Percentiles rank a stretch among this genome's conserved stretches.
phyloP scores from a whole-genome alignment of 2,797 vertebrate species.

The Orientallactaga sibirica region DNA sequence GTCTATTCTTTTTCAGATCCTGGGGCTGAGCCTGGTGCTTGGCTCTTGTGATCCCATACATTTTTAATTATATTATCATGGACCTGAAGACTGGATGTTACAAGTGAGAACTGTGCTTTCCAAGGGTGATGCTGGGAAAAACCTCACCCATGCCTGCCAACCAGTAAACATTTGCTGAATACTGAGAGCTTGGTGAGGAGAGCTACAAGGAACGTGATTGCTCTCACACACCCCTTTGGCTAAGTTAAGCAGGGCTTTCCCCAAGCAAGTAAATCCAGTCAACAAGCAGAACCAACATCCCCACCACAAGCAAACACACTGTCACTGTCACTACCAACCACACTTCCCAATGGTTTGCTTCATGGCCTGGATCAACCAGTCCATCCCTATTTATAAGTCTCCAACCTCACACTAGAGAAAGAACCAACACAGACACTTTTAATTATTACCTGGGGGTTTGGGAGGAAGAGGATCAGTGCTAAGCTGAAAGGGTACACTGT shows the following conservation, averaged over 20 bases:
- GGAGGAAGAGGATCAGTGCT: background rate
- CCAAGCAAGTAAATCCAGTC: background rate
- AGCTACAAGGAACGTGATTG: background rate
- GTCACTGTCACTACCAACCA: background rate
- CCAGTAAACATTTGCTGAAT: background rate
- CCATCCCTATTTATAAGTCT: background rate
- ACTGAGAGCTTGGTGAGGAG: background rate
- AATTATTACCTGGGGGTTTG: slow-evolving; percentile 64
- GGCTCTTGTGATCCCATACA: slow-evolving; percentile 17
- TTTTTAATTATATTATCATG: slow-evolving; percentile 55
- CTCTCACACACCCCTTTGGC: background rate
- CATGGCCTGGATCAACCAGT: background rate
- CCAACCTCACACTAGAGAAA: slow-evolving; percentile 41
- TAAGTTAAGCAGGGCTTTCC: background rate
- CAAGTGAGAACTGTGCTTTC: slow-evolving; percentile 52
- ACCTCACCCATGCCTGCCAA: background rate
- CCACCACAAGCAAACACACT: background rate
- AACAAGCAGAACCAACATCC: background rate
- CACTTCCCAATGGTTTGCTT: slow-evolving; percentile 31
- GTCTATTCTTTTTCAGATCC: background rate
- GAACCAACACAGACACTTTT: slow-evolving; percentile 50
- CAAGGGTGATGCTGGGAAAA: background rate
- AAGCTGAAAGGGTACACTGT: slow-evolving; percentile 65
- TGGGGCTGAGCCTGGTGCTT: background rate
- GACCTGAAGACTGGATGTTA: slow-evolving; percentile 54